Base-by-base conservation (phyloP, 2,113 vertebrate genomes). In the Mustela nigripes region DNA sequence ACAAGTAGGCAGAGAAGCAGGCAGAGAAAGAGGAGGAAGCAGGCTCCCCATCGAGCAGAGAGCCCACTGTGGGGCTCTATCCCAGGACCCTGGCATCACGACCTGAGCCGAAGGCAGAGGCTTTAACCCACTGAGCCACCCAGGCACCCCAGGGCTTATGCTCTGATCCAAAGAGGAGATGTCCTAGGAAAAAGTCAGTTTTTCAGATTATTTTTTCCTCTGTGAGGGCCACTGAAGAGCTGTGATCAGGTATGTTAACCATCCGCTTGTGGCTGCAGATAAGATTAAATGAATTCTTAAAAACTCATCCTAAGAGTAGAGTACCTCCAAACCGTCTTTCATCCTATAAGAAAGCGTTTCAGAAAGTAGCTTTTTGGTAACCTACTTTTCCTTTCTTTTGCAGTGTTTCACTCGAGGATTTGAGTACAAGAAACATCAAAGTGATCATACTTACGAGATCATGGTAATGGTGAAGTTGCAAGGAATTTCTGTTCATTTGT, bases 341-440 rank as follows among this genome's bases (percentile, higher is more conserved):
- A 3, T 58, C 33, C 15, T 95, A 67, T 94, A 94, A 89, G 87
- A 87, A 90, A 90, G 8, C 7, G 36, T 71, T 95, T 86, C 18
- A 65, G 78, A 90, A 97, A 62, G 48, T 79, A 85, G 12, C 39
- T 74, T 97, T 48, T 94, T 79, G 48, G 63, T 98, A 94, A 98
- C 58, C 12, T 78, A 31, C 0, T 67, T 88, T 97, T 45, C 93
- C 89, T 98, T 96, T 96, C 85, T 98, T 98, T 98, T 98, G 53
- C 98, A 99, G 99, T 99, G 99, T 98, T 99, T 99, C 98, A 99
- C 99, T 42, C 98, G 99, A 98, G 99, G 99, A 96, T 99, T 99
- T 98, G 99, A 99, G 79, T 99, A 99, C 97, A 99, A 99, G 99
- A 99, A 99, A 89, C 99, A 99, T 93, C 99, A 99, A 97, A 99